phyloP scores from a whole-genome alignment of 2,113 vertebrate species.

The Martes martes region DNA sequence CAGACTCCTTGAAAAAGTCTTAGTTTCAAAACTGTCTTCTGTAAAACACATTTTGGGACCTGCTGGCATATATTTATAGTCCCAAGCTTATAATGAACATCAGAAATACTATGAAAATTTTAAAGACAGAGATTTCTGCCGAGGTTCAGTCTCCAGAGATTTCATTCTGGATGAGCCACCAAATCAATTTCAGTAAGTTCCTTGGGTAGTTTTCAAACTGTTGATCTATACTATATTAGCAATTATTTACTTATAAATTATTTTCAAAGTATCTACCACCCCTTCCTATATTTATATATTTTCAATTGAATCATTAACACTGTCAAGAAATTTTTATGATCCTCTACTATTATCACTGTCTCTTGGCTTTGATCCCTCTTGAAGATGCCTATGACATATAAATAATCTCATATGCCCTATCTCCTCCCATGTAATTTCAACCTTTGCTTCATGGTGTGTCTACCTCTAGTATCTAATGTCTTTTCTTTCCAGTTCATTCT shows the following conservation, averaged over 20 bases:
- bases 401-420: not conserved
- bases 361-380: not conserved
- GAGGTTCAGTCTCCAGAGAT: not conserved
- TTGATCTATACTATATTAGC: not conserved
- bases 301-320: not conserved
- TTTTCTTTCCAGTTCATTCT: not conserved
- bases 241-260: not conserved
- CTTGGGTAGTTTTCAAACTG: not conserved
- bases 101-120: not conserved
- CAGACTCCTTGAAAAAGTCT: not conserved
- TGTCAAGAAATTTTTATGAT: not conserved
- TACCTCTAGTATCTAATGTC: not conserved
- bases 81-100: not conserved
- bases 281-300: not conserved
- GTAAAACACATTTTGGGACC: not conserved
- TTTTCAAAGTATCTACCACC: not conserved
- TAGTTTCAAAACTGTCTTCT: not conserved
- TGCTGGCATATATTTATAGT: not conserved
- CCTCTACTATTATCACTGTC: not conserved
- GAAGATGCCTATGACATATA: not conserved
- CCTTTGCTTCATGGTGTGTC: not conserved
- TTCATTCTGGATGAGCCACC: not conserved
- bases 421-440: not conserved
- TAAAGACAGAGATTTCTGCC: not conserved
- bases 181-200: not conserved